Conservation (phyloP, 2,797 vertebrate genomes). For the Anguilla pacifica region DNA sequence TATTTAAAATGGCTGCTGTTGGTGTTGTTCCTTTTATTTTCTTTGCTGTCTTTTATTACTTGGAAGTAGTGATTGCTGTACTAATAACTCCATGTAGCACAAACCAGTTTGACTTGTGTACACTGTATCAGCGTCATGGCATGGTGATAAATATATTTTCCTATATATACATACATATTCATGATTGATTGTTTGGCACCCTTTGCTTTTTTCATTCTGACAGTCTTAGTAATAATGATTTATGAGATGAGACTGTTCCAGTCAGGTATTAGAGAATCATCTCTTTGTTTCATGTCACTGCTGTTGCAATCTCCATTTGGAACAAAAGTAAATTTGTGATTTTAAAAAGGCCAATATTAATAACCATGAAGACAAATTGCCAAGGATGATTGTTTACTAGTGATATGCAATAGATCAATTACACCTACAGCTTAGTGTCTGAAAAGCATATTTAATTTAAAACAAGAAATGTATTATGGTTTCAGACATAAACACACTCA, state of each 20-base stretch:
- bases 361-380: not conserved
- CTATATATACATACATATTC: not conserved
- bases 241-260: not conserved
- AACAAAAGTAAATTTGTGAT: not conserved
- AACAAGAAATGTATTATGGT: not conserved
- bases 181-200: not conserved
- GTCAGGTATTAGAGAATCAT: not conserved
- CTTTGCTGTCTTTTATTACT: not conserved
- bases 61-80: not conserved
- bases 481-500: not conserved
- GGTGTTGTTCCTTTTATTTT: no score
- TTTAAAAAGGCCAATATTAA: not conserved
- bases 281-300: not conserved
- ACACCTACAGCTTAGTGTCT: not conserved
- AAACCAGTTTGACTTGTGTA: not conserved
- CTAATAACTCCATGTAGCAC: no score
- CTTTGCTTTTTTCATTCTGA: not conserved
- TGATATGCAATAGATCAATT: not conserved
- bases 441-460: not conserved
- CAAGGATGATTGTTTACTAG: not conserved
- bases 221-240: not conserved
- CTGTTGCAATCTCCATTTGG: not conserved
- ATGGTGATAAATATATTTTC: not conserved
- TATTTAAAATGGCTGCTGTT: not conserved
- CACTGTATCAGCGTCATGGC: not conserved